Base-by-base conservation (phyloP, 2,113 vertebrate genomes). In the Eleginops maclovinus region DNA sequence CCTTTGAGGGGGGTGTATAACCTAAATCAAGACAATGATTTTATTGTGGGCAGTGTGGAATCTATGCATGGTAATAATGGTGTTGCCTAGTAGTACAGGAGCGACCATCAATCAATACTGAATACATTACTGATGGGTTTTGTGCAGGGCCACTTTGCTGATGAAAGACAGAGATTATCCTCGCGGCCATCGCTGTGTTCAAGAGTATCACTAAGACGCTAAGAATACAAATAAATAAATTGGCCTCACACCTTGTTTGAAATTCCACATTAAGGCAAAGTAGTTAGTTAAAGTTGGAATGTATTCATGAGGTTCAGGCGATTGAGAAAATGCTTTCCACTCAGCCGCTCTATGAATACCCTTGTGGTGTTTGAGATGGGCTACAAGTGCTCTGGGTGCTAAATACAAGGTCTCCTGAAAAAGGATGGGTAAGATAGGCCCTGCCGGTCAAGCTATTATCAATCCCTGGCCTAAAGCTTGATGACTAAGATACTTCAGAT, bases 171-270 rank as follows among this genome's bases (percentile, higher is more conserved):
- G 84, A 93, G 91, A 94, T 94, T 94, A 94, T 92, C 88, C 88
- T 88, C 79, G 75, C 76, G 61, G 67, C 89, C 89, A 88, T 89
- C 91, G 61, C 86, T 60, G 86, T 41, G 89, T 83, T 94, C 82
- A 90, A 94, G 93, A 89, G 94, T 86, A 91, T 86, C 84, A 79
- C 92, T 86, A 90, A 93, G 86, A 91, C 67, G 84, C 71, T 55
- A 75, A 59, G 89, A 94, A 94, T 89, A 94, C 92, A 94, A 93
- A 94, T 94, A 95, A 94, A 95, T 95, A 95, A 95, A 94, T 88
- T 82, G 87, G 88, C 67, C 90, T 92, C 88, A 88, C 89, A 91
- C 77, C 86, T 87, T 81, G 86, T 92, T 93, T 92, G 86, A 94
- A 93, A 95, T 94, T 90, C 91, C 88, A 87, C 92, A 94, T 94